A percentile compares a stretch with the other conserved stretches of the same genome.
Evolutionary conservation across 2,888 invertebrate genomes (phyloP).

Genomic region (Disparrhopalites patrizii): DNA sequence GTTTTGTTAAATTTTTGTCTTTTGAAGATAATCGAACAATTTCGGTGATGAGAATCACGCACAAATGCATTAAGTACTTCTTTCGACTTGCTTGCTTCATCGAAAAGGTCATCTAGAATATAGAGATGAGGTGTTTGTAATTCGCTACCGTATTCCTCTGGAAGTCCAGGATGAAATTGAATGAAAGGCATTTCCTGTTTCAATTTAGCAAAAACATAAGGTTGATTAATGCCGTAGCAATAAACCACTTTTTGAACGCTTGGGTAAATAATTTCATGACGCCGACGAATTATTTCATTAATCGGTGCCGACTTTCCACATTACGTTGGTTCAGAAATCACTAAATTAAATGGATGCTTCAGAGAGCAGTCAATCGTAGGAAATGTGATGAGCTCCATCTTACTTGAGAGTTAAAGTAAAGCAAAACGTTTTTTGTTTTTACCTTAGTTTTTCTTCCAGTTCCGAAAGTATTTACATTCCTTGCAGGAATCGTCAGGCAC

Average conservation of each 20-base stretch:
- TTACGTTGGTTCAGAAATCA: conserved; percentile 13
- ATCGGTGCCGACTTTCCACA: conserved; percentile 20
- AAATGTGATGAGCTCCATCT: not conserved
- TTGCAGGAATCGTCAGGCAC: too few relatives aligned
- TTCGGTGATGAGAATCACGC: conserved; percentile 11
- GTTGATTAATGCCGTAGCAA: conserved; percentile 20
- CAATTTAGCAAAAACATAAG: not conserved
- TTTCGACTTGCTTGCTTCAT: conserved; percentile 7
- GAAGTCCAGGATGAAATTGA: conserved; percentile 20
- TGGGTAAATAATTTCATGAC: conserved; percentile 21
- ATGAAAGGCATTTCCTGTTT: conserved; percentile 10
- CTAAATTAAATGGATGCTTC: not conserved
- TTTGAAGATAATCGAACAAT: conserved; percentile 1
- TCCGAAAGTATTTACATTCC: too few relatives aligned
- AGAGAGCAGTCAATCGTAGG: not conserved
- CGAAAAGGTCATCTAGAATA: conserved; percentile 26
- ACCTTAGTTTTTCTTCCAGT: too few relatives aligned
- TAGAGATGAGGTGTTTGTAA: conserved; percentile 1
- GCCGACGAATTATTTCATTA: conserved; percentile 5
- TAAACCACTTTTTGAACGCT: conserved; percentile 6
- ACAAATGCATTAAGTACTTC: conserved; percentile 7
- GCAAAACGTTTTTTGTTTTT: not conserved
- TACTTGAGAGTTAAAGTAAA: too few relatives aligned
- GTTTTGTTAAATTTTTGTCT: conserved; percentile 37
- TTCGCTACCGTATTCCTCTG: conserved; percentile 15